Evolutionary conservation across 2,888 invertebrate species (phyloP).

Genomic region (Noctua fimbriata): DNA sequence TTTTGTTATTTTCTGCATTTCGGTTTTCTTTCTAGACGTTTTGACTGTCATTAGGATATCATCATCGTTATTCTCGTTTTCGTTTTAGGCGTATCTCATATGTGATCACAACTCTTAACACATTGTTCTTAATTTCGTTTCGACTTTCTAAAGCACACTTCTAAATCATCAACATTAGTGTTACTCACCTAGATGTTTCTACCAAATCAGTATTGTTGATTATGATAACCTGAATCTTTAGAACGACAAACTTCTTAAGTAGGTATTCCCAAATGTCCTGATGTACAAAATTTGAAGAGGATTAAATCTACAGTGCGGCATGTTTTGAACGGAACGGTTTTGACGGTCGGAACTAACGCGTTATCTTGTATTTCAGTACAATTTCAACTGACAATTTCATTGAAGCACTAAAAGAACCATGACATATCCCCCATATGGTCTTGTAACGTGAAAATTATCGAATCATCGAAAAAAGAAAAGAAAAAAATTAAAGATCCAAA

Average conservation of each 20-base stretch:
- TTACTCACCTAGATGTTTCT: constrained; percentile 28
- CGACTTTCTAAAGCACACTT: constrained; percentile 54
- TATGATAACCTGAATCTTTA: not conserved
- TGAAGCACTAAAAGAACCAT: not conserved
- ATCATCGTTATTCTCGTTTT: constrained; percentile 43
- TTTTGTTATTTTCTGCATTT: constrained; percentile 42
- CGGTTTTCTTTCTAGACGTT: constrained; percentile 32
- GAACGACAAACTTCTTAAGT: not conserved
- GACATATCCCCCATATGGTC: not conserved
- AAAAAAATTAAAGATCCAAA: not conserved
- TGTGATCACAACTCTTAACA: constrained; percentile 30
- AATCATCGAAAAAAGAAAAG: not conserved
- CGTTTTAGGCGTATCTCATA: constrained; percentile 29
- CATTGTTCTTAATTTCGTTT: constrained; percentile 51
- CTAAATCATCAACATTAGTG: constrained; percentile 40
- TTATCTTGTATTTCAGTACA: not conserved
- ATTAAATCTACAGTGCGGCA: not conserved
- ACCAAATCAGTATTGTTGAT: constrained; percentile 19
- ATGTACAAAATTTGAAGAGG: not conserved
- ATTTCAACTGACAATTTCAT: not conserved
- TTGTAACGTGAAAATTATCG: not conserved
- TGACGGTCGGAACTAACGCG: not conserved
- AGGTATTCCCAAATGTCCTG: not conserved
- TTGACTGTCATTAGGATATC: constrained; percentile 46
- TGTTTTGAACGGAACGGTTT: not conserved